These are phyloP conservation scores for Phallusia fumigata DNA, from an alignment of 23 tunicate genomes.

Conservation along the genomic window DNA sequence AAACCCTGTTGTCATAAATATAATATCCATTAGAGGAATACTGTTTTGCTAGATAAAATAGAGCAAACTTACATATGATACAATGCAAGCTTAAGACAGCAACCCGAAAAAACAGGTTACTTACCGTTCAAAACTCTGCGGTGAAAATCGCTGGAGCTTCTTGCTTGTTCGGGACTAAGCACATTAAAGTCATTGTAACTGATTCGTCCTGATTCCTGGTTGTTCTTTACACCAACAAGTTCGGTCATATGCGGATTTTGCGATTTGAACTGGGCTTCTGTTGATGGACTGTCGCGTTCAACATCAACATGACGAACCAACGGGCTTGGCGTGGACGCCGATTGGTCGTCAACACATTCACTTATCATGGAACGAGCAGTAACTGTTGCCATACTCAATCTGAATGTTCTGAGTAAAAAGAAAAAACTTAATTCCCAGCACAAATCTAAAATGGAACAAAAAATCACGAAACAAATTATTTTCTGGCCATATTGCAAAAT, in stretches of 20 bases:
- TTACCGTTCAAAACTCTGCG: neutral
- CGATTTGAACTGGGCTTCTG: neutral
- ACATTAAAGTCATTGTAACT: neutral
- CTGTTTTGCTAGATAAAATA: no score
- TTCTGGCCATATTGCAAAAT: no score
- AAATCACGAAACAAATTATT: no score
- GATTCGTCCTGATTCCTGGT: neutral
- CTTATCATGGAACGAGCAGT: conserved; percentile 8
- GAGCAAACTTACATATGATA: no score
- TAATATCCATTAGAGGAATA: no score
- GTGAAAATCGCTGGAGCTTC: neutral
- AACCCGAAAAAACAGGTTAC: neutral
- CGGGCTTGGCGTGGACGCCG: conserved; percentile 2
- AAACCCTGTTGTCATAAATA: no score
- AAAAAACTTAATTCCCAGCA: no score
- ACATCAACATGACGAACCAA: neutral
- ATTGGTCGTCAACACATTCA: conserved; percentile 12
- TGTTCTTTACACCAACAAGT: conserved; percentile 17
- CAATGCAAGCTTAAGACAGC: neutral
- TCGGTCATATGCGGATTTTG: conserved; percentile 19
- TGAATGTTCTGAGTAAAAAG: no score
- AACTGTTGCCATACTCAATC: conserved; percentile 26
- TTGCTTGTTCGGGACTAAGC: neutral
- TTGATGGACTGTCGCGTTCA: conserved; percentile 13
- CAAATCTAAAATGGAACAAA: no score